These are phyloP conservation scores for Oreonectes daqikongensis DNA, from an alignment of 2,797 vertebrate species.

Conservation along the genomic window DNA sequence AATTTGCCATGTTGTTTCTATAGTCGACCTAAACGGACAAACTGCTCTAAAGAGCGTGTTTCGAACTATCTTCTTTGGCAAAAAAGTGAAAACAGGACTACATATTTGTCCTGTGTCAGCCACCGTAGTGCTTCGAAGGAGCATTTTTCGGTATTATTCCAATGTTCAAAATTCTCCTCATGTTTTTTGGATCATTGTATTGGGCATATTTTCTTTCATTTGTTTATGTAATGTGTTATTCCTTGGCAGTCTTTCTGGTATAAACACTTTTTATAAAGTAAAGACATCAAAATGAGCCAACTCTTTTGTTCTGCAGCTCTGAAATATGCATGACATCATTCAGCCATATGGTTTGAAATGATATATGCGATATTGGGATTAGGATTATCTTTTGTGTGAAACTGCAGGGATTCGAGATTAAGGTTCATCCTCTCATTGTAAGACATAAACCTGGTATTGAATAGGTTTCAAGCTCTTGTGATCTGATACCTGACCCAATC, in stretches of 20 bases:
- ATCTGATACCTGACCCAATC: slow-evolving; percentile 27
- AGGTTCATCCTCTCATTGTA: slow-evolving; percentile 63
- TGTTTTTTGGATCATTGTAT: background rate
- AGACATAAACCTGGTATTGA: slow-evolving; percentile 42
- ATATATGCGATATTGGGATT: slow-evolving; percentile 56
- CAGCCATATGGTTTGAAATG: slow-evolving; percentile 61
- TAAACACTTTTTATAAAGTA: background rate
- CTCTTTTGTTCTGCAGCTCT: slow-evolving; percentile 21
- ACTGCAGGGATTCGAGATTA: slow-evolving; percentile 62
- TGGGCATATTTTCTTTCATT: background rate
- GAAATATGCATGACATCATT: slow-evolving; percentile 58
- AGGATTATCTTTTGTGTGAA: slow-evolving; percentile 59
- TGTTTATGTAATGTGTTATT: background rate
- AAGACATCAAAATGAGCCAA: background rate
- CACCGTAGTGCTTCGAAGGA: too few relatives aligned
- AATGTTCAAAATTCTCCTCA: background rate
- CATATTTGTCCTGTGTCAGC: too few relatives aligned
- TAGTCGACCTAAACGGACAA: too few relatives aligned
- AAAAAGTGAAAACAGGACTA: too few relatives aligned
- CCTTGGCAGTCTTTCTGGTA: background rate
- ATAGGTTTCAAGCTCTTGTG: slow-evolving; percentile 21
- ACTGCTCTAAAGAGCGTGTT: too few relatives aligned
- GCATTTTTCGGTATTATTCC: too few relatives aligned
- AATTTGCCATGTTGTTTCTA: too few relatives aligned
- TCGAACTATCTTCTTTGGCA: too few relatives aligned